A percentile compares a stretch with the other conserved stretches of the same genome.
Conservation (phyloP, 2,797 vertebrate species). For the Aldrovandia affinis region DNA sequence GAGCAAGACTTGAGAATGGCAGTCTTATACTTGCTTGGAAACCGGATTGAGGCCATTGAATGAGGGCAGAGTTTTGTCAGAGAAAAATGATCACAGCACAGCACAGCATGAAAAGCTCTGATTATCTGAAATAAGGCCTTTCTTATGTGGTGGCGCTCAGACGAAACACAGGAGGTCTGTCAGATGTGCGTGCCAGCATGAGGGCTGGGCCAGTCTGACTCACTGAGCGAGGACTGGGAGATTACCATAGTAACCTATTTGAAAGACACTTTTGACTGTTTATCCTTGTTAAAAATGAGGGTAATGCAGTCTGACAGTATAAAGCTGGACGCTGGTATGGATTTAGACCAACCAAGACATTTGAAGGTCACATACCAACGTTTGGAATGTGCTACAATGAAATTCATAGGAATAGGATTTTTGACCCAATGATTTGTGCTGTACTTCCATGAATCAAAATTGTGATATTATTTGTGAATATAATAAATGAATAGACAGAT, state of each 20-base stretch:
- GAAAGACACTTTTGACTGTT: background rate
- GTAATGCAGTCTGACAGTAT: slow-evolving; percentile 4
- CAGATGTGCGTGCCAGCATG: background rate
- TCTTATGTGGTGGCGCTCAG: background rate
- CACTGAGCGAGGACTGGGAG: background rate
- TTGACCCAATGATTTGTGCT: background rate
- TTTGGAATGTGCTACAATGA: background rate
- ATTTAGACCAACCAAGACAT: background rate
- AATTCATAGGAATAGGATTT: background rate
- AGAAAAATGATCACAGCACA: background rate
- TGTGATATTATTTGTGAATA: background rate
- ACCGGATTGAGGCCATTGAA: background rate
- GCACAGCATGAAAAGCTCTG: background rate
- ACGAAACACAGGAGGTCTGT: slow-evolving; percentile 7
- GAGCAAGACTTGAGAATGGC: background rate
- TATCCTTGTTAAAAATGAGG: background rate
- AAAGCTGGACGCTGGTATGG: background rate
- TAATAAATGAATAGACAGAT: background rate
- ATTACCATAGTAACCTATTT: background rate
- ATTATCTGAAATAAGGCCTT: background rate
- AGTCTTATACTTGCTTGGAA: background rate
- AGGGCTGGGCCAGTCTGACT: background rate
- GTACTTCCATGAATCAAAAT: background rate
- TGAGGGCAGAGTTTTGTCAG: background rate
- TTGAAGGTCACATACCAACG: background rate